Evolutionary conservation across 2,888 invertebrate genomes (phyloP), one percentile per base, ranked within the genome.

Genomic region (Ramazzottius varieornatus): DNA sequence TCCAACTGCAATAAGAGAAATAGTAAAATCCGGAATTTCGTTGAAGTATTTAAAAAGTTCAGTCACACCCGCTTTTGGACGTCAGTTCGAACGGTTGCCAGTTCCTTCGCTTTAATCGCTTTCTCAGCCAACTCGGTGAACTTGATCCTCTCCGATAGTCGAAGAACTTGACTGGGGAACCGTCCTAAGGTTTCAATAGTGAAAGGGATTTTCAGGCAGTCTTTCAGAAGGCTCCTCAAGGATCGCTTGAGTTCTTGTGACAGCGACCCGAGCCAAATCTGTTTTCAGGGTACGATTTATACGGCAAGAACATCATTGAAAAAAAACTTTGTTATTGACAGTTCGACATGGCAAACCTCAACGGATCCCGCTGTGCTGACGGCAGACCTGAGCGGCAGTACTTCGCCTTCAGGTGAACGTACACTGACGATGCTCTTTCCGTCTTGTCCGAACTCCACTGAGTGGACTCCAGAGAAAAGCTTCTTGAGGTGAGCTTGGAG

Each of bases 401-500:
- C 78, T 77, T 88, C 88, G 1, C 84, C 86, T 73, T 86, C 82
- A 33, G 83, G 75, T 16, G 86, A 88, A 70, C 83, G 83, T 74
- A 90, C 83, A 1, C 85, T 83, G 1, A 81, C 79, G 66, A 86
- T 82, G 29, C 79, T 74, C 71, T 81, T 74, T 68, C 77, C 76
- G 70, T 77, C 76, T 0, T 77, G 74, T 75, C 81, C 83, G 70
- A 91, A 84, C 63, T 82, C 79, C 1, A 94, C 86, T 34, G 69
- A 64, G 67, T 86, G 83, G 66, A 89, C 84, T 1, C 91, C 91
- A 33, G 92, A 89, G 77, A 94, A 98, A 29, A 98, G 79, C 76
- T 98, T 98, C 75, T 91, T 91, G 69, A 98, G 81, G 75, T 99
- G 96, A 0, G 85, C 82, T 75, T 94, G 91, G 75, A 98, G 88